These are phyloP conservation scores for Noctua janthina DNA, from an alignment of 2,888 invertebrate species.

Conservation along the genomic window DNA sequence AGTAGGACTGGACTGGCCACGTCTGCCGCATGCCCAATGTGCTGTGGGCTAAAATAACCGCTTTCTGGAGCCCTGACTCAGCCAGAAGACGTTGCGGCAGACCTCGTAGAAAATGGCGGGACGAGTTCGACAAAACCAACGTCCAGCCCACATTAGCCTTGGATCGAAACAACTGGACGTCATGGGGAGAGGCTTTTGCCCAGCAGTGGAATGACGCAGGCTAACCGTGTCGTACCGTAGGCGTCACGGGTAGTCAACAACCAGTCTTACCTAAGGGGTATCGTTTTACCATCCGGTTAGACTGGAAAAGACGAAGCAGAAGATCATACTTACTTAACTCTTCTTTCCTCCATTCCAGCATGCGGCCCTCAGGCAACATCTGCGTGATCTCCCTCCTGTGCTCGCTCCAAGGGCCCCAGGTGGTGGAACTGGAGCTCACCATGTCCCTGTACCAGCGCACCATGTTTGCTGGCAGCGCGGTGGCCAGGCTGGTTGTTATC, in stretches of 20 bases:
- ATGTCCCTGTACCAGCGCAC: constrained; percentile 95
- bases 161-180: too few species aligned
- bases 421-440: constrained; percentile 96
- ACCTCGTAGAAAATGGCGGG: too few species aligned
- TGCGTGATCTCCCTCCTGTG: constrained; percentile 94
- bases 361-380: constrained; percentile 91
- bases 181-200: too few species aligned
- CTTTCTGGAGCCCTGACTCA: too few species aligned
- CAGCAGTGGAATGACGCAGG: too few species aligned
- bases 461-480: constrained; percentile 94
- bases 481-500: constrained; percentile 95
- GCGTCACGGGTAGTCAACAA: not conserved
- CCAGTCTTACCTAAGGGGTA: not conserved
- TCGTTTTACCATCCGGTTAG: not conserved
- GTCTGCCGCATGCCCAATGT: too few species aligned
- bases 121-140: too few species aligned
- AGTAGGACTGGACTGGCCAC: too few species aligned
- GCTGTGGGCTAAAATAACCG: too few species aligned
- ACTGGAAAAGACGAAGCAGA: not conserved
- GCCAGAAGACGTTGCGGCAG: too few species aligned
- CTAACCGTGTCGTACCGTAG: too few species aligned
- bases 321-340: not conserved
- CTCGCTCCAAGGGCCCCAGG: constrained; percentile 96
- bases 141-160: too few species aligned
- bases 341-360: constrained; percentile 76